A percentile compares a stretch with the other conserved stretches of the same genome.
These are phyloP conservation scores for Telmatherina bonti DNA, from an alignment of 2,797 vertebrate genomes.

Conservation along the genomic window DNA sequence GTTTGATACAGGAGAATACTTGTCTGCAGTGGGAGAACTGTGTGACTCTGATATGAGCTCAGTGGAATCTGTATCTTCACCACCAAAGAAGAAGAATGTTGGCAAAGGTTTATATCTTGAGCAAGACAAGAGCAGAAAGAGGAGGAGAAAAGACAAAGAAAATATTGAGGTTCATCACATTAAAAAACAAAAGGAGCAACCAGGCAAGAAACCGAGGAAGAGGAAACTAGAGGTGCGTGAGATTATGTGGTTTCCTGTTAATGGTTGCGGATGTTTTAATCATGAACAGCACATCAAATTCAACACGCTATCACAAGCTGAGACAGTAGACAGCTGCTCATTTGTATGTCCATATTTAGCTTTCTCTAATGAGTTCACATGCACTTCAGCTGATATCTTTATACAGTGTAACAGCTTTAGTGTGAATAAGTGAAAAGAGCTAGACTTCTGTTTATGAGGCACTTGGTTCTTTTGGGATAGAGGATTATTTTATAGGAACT, in stretches of 20 bases:
- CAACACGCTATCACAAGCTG: neutral
- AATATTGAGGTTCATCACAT: conserved; percentile 73
- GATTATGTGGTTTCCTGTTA: conserved; percentile 11
- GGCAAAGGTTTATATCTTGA: conserved; percentile 68
- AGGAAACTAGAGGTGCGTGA: conserved; percentile 79
- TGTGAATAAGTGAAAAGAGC: neutral
- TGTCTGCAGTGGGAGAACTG: conserved; percentile 58
- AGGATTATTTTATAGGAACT: neutral
- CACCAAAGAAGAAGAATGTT: conserved; percentile 69
- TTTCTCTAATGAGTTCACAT: neutral
- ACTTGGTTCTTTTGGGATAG: neutral
- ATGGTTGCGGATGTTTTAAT: neutral
- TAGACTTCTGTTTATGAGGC: neutral
- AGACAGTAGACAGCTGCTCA: too few species aligned
- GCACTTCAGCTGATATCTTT: neutral
- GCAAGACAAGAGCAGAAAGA: conserved; percentile 79
- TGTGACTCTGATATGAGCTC: conserved; percentile 68
- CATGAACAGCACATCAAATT: rapidly evolving
- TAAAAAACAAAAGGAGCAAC: conserved; percentile 79
- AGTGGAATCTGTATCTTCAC: conserved; percentile 37
- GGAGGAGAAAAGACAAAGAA: conserved; percentile 83
- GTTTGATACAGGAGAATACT: conserved; percentile 67
- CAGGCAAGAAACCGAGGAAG: conserved; percentile 79
- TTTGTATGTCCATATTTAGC: neutral
- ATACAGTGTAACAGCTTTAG: too few species aligned